Conservation (phyloP, 2,113 vertebrate genomes). For the Carlito syrichta region DNA sequence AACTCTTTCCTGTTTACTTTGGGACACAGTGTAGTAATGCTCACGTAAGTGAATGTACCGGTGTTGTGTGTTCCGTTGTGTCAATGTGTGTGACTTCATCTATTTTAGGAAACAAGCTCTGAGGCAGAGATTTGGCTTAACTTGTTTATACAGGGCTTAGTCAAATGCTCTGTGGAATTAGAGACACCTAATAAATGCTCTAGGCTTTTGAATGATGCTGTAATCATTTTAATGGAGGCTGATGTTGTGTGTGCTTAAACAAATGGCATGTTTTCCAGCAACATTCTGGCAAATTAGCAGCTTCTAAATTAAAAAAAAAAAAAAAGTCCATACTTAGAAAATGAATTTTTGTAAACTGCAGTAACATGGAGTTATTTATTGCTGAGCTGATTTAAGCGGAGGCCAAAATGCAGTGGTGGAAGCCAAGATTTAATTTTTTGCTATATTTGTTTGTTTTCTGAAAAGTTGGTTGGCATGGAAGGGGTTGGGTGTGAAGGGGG, state of each 20-base stretch:
- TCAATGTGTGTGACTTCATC: background rate
- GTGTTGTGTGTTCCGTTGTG: background rate
- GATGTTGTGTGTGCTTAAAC: constrained; percentile 58
- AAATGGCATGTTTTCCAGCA: constrained; percentile 64
- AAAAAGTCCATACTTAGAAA: constrained; percentile 47
- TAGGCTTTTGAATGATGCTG: constrained; percentile 43
- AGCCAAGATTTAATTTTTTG: constrained; percentile 38
- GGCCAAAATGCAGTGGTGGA: constrained; percentile 20
- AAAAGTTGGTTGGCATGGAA: constrained; percentile 56
- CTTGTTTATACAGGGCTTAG: constrained; percentile 26
- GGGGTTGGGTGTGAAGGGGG: constrained; percentile 1
- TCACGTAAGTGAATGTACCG: background rate
- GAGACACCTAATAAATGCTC: constrained; percentile 67
- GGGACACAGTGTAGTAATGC: background rate
- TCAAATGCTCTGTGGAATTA: constrained; percentile 39
- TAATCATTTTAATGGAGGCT: constrained; percentile 58
- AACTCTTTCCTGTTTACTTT: background rate
- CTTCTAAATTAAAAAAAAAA: constrained; percentile 60
- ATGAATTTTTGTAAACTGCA: constrained; percentile 53
- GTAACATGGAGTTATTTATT: constrained; percentile 49
- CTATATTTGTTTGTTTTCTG: constrained; percentile 55
- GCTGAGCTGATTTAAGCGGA: constrained; percentile 1
- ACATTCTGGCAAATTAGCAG: constrained; percentile 71
- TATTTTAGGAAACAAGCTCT: constrained; percentile 8
- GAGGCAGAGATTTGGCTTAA: background rate